phyloP scores from a whole-genome alignment of 2,113 vertebrate species.

The Onychostruthus taczanowskii region DNA sequence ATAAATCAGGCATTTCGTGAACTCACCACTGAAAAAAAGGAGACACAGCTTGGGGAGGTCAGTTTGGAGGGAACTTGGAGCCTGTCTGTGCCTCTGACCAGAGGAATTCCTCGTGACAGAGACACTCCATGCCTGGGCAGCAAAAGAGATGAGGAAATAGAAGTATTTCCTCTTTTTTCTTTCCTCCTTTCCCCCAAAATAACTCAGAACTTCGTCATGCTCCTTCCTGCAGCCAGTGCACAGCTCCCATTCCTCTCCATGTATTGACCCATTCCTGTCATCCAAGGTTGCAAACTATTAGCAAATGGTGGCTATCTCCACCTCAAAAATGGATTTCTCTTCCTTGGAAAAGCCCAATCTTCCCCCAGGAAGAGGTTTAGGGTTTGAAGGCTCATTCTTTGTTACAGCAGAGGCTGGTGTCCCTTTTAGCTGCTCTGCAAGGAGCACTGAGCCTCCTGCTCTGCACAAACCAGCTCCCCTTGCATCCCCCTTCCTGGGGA shows the following conservation, averaged over 20 bases:
- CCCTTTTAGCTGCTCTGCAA: background rate
- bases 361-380: background rate
- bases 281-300: background rate
- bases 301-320: background rate
- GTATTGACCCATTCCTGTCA: accelerated
- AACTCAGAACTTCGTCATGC: background rate
- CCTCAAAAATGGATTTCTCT: background rate
- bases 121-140: background rate
- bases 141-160: background rate
- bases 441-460: background rate
- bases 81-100: background rate
- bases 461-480: background rate
- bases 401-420: no score
- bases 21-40: background rate
- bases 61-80: background rate
- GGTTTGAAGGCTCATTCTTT: background rate
- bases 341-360: background rate
- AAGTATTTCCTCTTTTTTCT: constrained; percentile 43
- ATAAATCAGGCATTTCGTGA: background rate
- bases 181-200: constrained; percentile 19
- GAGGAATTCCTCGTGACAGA: background rate
- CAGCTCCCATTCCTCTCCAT: background rate
- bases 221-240: background rate
- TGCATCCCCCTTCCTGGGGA: background rate
- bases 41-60: background rate